These are phyloP conservation scores for Melinopterus prodromus DNA, from an alignment of 2,888 invertebrate genomes.

Conservation along the genomic window DNA sequence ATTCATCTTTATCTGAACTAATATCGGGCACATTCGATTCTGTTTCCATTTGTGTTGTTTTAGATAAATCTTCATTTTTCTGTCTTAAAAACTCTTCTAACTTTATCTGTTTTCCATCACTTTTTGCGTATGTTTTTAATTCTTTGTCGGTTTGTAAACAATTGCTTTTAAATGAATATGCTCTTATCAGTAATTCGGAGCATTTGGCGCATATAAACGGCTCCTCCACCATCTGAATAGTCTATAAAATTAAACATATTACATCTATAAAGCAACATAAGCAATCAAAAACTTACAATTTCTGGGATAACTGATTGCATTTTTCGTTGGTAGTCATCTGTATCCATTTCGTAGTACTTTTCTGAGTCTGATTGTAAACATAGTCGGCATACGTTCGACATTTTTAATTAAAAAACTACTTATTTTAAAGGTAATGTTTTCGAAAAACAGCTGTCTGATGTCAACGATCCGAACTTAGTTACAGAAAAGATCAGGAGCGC, in stretches of 20 bases:
- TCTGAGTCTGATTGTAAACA: slow-evolving; percentile 11
- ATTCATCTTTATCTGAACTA: too few relatives aligned
- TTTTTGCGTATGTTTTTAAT: neutral
- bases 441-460: too few relatives aligned
- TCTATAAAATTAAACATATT: slow-evolving; percentile 10
- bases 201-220: slow-evolving; percentile 26
- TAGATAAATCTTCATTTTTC: too few relatives aligned
- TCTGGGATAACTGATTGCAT: slow-evolving; percentile 25
- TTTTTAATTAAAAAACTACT: neutral
- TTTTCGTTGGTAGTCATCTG: neutral
- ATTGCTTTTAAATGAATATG: slow-evolving; percentile 26
- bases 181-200: slow-evolving; percentile 21
- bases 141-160: slow-evolving; percentile 27
- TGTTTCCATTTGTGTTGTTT: too few relatives aligned
- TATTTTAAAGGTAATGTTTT: too few relatives aligned
- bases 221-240: slow-evolving; percentile 11
- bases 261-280: neutral
- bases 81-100: too few relatives aligned
- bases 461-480: too few relatives aligned
- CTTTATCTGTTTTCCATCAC: too few relatives aligned
- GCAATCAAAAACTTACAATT: slow-evolving; percentile 27
- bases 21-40: too few relatives aligned
- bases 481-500: too few relatives aligned
- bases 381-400: slow-evolving; percentile 24
- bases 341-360: neutral